phyloP scores from a whole-genome alignment of 2,113 vertebrate species.

The Gavialis gangeticus region DNA sequence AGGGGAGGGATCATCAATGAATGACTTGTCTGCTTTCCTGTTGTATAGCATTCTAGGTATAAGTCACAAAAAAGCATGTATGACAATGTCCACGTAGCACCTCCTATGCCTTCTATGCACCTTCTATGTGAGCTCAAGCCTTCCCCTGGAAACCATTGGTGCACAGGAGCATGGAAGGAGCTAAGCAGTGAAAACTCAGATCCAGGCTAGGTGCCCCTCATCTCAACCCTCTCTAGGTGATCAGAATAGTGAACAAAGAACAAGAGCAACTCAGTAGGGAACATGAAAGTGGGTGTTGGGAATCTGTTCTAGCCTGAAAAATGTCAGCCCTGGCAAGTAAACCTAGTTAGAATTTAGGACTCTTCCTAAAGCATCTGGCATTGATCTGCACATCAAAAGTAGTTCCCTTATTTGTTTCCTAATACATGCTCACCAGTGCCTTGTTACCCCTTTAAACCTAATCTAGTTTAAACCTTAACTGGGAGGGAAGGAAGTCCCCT shows the following conservation, averaged over 20 bases:
- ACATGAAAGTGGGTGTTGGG: not conserved
- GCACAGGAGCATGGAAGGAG: not conserved
- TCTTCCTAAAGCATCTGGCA: not conserved
- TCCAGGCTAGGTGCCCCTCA: not conserved
- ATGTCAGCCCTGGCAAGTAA: not conserved
- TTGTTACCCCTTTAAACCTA: not conserved
- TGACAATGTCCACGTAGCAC: not conserved
- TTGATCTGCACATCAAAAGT: not conserved
- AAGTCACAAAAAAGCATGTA: not conserved
- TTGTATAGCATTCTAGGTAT: not conserved
- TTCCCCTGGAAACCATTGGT: not conserved
- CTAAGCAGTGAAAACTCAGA: not conserved
- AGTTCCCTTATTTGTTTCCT: not conserved
- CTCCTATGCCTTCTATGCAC: not conserved
- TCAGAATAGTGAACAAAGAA: not conserved
- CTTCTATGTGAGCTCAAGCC: not conserved
- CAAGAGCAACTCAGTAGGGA: not conserved
- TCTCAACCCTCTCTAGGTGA: not conserved
- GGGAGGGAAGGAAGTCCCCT: too few relatives aligned
- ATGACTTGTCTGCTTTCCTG: not conserved
- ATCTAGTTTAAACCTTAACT: too few relatives aligned
- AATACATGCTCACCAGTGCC: not conserved
- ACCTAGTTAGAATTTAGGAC: not conserved
- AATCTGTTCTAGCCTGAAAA: not conserved
- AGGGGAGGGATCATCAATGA: not conserved